Percentiles rank a stretch among this genome's conserved stretches.
Evolutionary conservation across 2,888 invertebrate species (phyloP).

Genomic region (Leptinotarsa peninsularis): DNA sequence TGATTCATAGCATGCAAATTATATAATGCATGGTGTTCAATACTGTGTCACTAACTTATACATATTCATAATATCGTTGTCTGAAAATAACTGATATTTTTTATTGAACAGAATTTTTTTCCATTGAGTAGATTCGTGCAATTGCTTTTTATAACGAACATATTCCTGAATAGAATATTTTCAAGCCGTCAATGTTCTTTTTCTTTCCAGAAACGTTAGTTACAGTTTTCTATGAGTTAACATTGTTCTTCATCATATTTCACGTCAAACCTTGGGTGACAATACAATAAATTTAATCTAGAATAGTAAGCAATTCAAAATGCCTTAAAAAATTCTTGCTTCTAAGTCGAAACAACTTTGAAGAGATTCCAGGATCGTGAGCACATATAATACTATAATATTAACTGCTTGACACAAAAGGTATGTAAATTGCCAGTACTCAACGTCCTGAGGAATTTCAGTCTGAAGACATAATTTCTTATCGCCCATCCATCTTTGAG

Average conservation of each 20-base stretch:
- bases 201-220: too few relatives aligned
- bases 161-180: neutral
- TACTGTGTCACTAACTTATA: too few relatives aligned
- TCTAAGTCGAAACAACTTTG: neutral
- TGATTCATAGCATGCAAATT: too few relatives aligned
- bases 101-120: too few relatives aligned
- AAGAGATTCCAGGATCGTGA: neutral
- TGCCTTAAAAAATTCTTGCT: neutral
- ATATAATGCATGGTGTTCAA: too few relatives aligned
- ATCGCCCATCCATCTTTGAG: conserved; percentile 28
- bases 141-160: too few relatives aligned
- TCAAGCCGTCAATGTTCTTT: too few relatives aligned
- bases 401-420: neutral
- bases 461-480: conserved; percentile 24
- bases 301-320: neutral
- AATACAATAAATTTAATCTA: neutral
- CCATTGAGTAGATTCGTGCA: too few relatives aligned
- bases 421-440: conserved; percentile 15
- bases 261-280: neutral
- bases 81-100: too few relatives aligned
- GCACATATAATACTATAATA: neutral
- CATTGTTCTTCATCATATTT: too few relatives aligned
- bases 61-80: too few relatives aligned
- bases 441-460: conserved; percentile 9
- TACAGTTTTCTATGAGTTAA: too few relatives aligned